Evolutionary conservation across 1,140 invertebrate genomes (phyloP).

Genomic region (Cotesia vestalis): DNA sequence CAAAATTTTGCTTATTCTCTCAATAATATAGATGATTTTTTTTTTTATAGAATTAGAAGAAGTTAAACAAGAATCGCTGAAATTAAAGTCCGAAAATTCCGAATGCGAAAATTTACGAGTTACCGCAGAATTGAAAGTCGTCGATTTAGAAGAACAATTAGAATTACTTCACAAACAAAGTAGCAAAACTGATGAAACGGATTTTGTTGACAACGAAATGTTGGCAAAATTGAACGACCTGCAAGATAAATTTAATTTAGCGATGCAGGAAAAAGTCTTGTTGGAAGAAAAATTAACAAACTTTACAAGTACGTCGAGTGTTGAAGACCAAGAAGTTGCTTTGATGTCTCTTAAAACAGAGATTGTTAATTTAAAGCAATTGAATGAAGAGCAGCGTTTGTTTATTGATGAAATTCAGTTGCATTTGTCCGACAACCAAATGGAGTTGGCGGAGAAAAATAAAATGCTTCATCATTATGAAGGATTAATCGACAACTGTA

Average conservation of each 20-base stretch:
- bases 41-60: slow-evolving; percentile 68
- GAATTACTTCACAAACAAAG: slow-evolving; percentile 63
- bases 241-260: slow-evolving; percentile 29
- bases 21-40: slow-evolving; percentile 26
- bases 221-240: slow-evolving; percentile 44
- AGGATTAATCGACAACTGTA: slow-evolving; percentile 44
- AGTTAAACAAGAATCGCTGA: slow-evolving; percentile 68
- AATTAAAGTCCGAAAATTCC: slow-evolving; percentile 70
- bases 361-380: slow-evolving; percentile 23
- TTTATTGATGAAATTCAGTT: slow-evolving; percentile 56
- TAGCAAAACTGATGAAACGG: slow-evolving; percentile 66
- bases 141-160: slow-evolving; percentile 76
- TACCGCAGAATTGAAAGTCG: slow-evolving; percentile 76
- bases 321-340: background rate
- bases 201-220: slow-evolving; percentile 47
- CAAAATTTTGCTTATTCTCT: no score
- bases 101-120: slow-evolving; percentile 72
- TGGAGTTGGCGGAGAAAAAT: slow-evolving; percentile 48
- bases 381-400: slow-evolving; percentile 57
- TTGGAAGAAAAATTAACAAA: slow-evolving; percentile 17
- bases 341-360: slow-evolving; percentile 45
- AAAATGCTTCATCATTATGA: slow-evolving; percentile 42
- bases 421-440: slow-evolving; percentile 49
- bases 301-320: background rate
- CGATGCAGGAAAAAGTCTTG: slow-evolving; percentile 22